Conservation (phyloP, 2,888 invertebrate genomes). For the Epinotia nisella region DNA sequence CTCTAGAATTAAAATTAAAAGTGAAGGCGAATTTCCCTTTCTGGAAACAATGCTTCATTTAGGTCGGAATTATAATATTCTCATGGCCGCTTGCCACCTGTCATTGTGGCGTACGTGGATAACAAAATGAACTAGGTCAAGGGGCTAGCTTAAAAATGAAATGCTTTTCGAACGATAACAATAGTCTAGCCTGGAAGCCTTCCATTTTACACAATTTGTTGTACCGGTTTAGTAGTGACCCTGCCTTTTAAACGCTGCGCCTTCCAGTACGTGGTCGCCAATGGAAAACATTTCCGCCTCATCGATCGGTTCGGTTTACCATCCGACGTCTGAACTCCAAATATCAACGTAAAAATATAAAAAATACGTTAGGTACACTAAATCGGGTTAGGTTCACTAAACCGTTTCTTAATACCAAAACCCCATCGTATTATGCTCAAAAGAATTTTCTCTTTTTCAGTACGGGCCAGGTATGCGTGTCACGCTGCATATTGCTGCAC, state of each 20-base stretch:
- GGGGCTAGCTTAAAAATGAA: not conserved
- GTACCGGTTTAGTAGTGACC: not conserved
- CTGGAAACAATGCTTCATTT: constrained; percentile 22
- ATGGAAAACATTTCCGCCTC: too few relatives aligned
- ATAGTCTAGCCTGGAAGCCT: not conserved
- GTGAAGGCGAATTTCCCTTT: constrained; percentile 35
- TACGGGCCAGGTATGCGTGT: constrained; percentile 19
- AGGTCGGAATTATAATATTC: constrained; percentile 11
- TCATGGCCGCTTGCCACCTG: constrained; percentile 24
- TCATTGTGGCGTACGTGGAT: not conserved
- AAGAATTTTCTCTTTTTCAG: constrained; percentile 26
- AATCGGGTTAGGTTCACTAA: too few relatives aligned
- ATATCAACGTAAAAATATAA: too few relatives aligned
- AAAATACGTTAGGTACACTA: too few relatives aligned
- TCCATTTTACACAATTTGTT: constrained; percentile 1
- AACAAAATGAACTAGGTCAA: constrained; percentile 25
- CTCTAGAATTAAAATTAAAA: constrained; percentile 9
- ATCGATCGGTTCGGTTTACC: too few relatives aligned
- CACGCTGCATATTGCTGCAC: constrained; percentile 23
- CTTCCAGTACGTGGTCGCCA: too few relatives aligned
- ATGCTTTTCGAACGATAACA: not conserved
- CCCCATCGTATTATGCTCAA: constrained; percentile 16
- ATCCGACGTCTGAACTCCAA: too few relatives aligned
- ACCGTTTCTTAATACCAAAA: not conserved
- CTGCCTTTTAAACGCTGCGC: too few relatives aligned